phyloP scores from a whole-genome alignment of 2,113 vertebrate genomes.

The Rhodinocichla rosea region DNA sequence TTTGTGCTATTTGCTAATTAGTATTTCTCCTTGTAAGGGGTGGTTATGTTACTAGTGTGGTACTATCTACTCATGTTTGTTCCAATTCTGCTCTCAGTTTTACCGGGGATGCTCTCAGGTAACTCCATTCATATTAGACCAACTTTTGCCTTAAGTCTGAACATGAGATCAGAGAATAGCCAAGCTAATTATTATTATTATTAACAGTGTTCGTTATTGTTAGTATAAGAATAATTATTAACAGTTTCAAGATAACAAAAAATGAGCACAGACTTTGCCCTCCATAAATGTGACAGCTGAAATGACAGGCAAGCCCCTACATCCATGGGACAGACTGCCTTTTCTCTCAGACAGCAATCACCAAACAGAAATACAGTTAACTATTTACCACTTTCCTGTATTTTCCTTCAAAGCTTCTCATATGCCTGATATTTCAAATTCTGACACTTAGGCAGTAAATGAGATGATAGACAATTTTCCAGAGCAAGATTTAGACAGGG shows the following conservation, averaged over 20 bases:
- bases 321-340: not conserved
- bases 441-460: constrained; percentile 45
- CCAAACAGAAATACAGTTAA: constrained; percentile 21
- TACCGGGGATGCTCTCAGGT: not conserved
- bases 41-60: rapidly evolving
- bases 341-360: not conserved
- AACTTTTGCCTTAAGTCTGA: not conserved
- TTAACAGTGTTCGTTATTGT: not conserved
- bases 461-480: constrained; percentile 36
- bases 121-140: not conserved
- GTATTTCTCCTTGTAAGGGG: not conserved
- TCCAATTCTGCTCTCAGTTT: not conserved
- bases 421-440: constrained; percentile 39
- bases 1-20: not conserved
- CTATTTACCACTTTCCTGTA: constrained; percentile 18
- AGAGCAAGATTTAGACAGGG: constrained; percentile 36
- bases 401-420: constrained; percentile 47
- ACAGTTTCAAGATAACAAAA: not conserved
- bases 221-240: not conserved
- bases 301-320: not conserved
- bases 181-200: not conserved
- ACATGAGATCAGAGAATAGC: not conserved
- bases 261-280: not conserved
- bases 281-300: not conserved
- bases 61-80: not conserved